Conservation (phyloP, 2,113 vertebrate genomes). For the Sinocyclocheilus anshuiensis region DNA sequence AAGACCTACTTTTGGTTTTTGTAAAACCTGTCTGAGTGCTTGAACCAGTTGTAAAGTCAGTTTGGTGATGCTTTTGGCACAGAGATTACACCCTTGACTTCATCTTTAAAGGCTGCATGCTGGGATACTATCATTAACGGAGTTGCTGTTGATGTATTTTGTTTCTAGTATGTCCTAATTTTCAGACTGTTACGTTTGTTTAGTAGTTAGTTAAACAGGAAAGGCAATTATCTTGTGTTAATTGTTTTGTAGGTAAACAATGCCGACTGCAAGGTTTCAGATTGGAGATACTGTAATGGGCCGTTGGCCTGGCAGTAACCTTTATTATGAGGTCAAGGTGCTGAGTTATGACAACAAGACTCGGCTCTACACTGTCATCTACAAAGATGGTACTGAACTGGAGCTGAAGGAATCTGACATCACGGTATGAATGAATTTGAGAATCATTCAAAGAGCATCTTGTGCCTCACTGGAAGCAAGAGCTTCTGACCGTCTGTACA, state of each 20-base stretch:
- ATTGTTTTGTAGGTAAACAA: slow-evolving; percentile 64
- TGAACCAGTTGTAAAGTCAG: not conserved
- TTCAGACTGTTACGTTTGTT: not conserved
- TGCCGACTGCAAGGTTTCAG: slow-evolving; percentile 83
- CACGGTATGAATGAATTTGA: slow-evolving; percentile 76
- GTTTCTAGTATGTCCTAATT: not conserved
- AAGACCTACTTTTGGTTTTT: not conserved
- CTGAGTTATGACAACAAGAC: slow-evolving; percentile 73
- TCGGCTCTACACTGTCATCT: slow-evolving; percentile 91
- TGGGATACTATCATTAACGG: not conserved
- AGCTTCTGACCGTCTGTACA: not conserved
- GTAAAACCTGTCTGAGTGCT: not conserved
- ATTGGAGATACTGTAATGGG: slow-evolving; percentile 90
- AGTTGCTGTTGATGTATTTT: not conserved
- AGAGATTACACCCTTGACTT: not conserved
- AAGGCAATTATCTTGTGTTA: not conserved
- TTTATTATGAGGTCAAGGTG: slow-evolving; percentile 93
- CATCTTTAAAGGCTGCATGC: not conserved
- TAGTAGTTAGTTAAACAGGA: not conserved
- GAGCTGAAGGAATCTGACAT: slow-evolving; percentile 88
- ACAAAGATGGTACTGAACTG: slow-evolving; percentile 95
- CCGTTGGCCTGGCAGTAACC: slow-evolving; percentile 92
- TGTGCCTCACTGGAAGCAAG: not conserved
- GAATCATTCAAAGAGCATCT: not conserved
- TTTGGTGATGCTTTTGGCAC: not conserved